phyloP scores from a whole-genome alignment of 2,888 invertebrate genomes.

The Orthosia cruda region DNA sequence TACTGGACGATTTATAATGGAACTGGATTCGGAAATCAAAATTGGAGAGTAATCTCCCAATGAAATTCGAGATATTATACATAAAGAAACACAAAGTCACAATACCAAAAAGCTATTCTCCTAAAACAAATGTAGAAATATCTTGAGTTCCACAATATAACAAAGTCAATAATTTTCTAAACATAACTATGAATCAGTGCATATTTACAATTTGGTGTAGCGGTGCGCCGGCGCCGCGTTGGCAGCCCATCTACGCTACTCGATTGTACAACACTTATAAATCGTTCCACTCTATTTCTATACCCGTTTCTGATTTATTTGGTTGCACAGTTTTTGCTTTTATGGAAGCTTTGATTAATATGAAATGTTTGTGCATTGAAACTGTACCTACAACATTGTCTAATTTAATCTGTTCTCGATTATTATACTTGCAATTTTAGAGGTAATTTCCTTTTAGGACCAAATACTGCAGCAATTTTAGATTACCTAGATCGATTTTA shows the following conservation, averaged over 20 bases:
- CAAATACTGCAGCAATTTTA: conserved; percentile 46
- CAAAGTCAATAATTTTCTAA: conserved; percentile 75
- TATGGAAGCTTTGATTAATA: conserved; percentile 57
- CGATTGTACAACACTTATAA: conserved; percentile 64
- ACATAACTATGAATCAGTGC: conserved; percentile 78
- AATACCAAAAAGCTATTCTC: conserved; percentile 12
- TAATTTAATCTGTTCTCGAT: conserved; percentile 27
- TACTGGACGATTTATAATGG: neutral
- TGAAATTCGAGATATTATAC: neutral
- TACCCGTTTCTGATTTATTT: conserved; percentile 61
- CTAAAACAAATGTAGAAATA: conserved; percentile 52
- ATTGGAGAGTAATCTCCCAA: neutral
- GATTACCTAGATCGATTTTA: conserved; percentile 54
- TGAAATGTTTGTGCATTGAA: conserved; percentile 26
- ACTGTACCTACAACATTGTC: conserved; percentile 21
- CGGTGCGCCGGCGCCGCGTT: conserved; percentile 69
- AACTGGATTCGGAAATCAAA: neutral
- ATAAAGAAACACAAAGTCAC: neutral
- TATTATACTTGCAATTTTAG: conserved; percentile 18
- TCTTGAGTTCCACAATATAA: conserved; percentile 59
- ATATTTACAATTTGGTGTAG: conserved; percentile 71
- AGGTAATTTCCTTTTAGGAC: conserved; percentile 26
- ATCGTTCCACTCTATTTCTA: conserved; percentile 66
- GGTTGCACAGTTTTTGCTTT: conserved; percentile 61
- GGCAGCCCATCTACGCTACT: conserved; percentile 65